Conservation (phyloP, 2,113 vertebrate species). For the Malurus melanocephalus region DNA sequence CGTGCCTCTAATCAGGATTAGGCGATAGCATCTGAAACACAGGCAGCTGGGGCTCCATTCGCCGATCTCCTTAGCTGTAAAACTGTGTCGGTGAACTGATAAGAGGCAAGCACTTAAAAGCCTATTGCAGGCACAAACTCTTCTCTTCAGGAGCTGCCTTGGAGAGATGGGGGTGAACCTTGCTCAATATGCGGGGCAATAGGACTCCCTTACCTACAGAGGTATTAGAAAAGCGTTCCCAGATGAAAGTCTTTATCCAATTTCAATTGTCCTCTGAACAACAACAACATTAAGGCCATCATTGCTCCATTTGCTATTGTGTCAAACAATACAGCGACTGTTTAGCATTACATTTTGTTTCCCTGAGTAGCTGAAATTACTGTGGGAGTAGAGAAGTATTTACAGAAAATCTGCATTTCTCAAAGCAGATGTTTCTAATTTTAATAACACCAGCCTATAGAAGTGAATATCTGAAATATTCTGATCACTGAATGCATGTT, state of each 20-base stretch:
- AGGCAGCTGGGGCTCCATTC: not conserved
- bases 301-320: slow-evolving; percentile 71
- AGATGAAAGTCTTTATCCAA: slow-evolving; percentile 76
- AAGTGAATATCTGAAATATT: slow-evolving; percentile 63
- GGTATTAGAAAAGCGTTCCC: slow-evolving; percentile 68
- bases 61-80: not conserved
- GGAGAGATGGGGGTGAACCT: not conserved
- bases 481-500: slow-evolving; percentile 29
- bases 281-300: slow-evolving; percentile 61
- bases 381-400: slow-evolving; percentile 57
- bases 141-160: not conserved
- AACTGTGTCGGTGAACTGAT: not conserved
- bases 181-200: not conserved
- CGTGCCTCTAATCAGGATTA: not conserved
- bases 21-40: not conserved
- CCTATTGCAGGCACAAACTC: not conserved
- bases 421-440: slow-evolving; percentile 70
- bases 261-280: slow-evolving; percentile 67
- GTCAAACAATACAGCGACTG: slow-evolving; percentile 64
- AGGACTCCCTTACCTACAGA: slow-evolving; percentile 64
- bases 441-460: slow-evolving; percentile 61
- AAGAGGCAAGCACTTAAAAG: not conserved
- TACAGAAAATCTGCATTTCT: slow-evolving; percentile 59
- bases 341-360: slow-evolving; percentile 46
- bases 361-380: slow-evolving; percentile 42